phyloP scores from a whole-genome alignment of 2,797 vertebrate species.

The Phalanger gymnotis region DNA sequence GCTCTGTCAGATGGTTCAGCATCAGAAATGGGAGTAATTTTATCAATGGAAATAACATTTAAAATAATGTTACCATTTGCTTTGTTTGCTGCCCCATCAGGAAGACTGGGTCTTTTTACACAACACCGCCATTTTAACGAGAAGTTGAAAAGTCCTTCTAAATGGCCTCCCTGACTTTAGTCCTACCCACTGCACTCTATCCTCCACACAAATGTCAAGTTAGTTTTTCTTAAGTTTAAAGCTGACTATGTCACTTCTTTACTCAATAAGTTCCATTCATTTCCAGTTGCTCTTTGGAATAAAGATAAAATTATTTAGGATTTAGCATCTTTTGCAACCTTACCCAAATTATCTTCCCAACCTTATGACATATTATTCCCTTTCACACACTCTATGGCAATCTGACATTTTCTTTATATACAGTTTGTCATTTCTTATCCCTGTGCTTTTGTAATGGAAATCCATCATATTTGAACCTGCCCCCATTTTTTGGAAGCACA shows the following conservation, averaged over 20 bases:
- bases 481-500: background rate
- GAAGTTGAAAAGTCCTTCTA: background rate
- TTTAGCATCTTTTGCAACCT: background rate
- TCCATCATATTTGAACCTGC: background rate
- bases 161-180: background rate
- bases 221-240: background rate
- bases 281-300: background rate
- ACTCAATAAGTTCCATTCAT: background rate
- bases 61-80: background rate
- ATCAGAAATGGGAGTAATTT: too few relatives aligned
- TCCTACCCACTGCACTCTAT: too few relatives aligned
- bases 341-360: background rate
- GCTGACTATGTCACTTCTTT: background rate
- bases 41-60: background rate
- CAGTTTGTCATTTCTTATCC: background rate
- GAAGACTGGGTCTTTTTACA: background rate
- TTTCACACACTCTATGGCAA: background rate
- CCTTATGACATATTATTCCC: background rate
- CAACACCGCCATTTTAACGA: background rate
- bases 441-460: background rate
- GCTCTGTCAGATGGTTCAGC: too few relatives aligned
- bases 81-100: background rate
- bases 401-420: background rate
- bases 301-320: background rate
- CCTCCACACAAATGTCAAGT: too few relatives aligned